A percentile compares a stretch with the other conserved stretches of the same genome.
These are phyloP conservation scores for Tragelaphus oryx DNA, from an alignment of 2,797 vertebrate species.

Conservation along the genomic window DNA sequence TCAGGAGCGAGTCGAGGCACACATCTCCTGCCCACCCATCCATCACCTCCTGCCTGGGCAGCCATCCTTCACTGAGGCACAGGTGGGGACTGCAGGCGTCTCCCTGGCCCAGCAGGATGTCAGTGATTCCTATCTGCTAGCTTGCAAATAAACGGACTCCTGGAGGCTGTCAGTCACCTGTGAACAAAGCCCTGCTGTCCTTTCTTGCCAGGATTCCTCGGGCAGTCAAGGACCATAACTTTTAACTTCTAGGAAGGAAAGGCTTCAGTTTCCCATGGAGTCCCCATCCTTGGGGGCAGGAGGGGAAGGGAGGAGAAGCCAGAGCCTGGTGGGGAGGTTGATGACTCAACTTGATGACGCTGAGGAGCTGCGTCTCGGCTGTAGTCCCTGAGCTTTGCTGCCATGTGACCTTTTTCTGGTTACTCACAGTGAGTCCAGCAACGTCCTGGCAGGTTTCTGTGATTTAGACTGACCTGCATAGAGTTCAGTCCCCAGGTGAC, in stretches of 20 bases:
- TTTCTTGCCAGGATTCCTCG: neutral
- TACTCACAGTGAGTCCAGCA: neutral
- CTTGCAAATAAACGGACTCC: neutral
- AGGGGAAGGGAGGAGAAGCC: neutral
- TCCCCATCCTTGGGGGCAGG: neutral
- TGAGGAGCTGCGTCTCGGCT: neutral
- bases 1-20: neutral
- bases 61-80: neutral
- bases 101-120: neutral
- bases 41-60: neutral
- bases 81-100: neutral
- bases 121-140: neutral
- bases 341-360: neutral
- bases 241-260: neutral
- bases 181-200: neutral
- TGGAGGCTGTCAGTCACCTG: neutral
- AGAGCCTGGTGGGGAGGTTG: neutral
- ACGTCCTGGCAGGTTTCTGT: neutral
- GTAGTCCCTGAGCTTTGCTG: neutral
- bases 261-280: neutral
- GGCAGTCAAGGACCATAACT: neutral
- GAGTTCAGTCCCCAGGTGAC: neutral
- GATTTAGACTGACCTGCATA: neutral
- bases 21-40: neutral
- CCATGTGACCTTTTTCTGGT: neutral